Evolutionary conservation across 2,888 invertebrate species (phyloP), one percentile per base, ranked within the genome.

Genomic region (Fragum whitleyi): DNA sequence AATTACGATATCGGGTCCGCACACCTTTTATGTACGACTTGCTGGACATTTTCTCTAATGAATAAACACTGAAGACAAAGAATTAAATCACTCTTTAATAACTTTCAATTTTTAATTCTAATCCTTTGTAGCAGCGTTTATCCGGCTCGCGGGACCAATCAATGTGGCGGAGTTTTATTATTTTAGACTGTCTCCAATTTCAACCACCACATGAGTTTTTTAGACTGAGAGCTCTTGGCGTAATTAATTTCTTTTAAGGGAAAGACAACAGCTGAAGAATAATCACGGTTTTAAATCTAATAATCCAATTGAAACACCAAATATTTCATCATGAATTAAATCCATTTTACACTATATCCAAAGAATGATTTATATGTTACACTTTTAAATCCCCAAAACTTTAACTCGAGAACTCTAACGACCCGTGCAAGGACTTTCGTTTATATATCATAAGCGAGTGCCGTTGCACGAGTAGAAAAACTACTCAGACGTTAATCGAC

Each of bases 91-190:
- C 53, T 57, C 21, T 57, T 23, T 57, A 19, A 14, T 26, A 57
- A 57, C 57, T n/a, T n/a, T 19, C 57, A 19, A 2, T 26, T 14
- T 26, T 26, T 23, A 57, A 19, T 57, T 57, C n/a, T 57, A 57
- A 47, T 47, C 21, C 28, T 57, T 57, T 26, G 28, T 23, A 2
- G 16, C 23, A 23, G 28, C 26, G 26, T 23, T 57, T 57, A 57
- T 57, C 57, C 57, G 57, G 57, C 28, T 57, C 57, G 57, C 57
- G 57, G 57, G 57, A 57, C 23, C 57, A 57, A 21, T 57, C 57
- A n/a, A 57, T 23, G 57, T 57, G 57, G 57, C 57, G 57, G 57
- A 6, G 23, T 57, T 57, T 57, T 11, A 57, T 19, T 51, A 21
- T n/a, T n/a, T 19, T n/a, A 51, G 51, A 51, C 51, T 51, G 51